Base-by-base conservation (phyloP, 2,888 invertebrate species). In the Lasioglossum leucozonium region DNA sequence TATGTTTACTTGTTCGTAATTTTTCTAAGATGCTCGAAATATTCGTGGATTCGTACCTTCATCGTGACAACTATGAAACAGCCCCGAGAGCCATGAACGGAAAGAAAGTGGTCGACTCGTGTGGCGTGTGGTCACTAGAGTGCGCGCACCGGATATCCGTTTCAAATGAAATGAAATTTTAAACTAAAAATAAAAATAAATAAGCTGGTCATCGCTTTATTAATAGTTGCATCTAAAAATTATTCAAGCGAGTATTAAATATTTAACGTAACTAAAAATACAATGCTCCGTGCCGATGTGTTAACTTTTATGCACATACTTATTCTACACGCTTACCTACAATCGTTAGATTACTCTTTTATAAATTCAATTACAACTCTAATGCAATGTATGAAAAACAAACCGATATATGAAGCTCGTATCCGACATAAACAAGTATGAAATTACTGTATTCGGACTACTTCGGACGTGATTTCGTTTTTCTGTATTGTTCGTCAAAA, bases 71-170 rank as follows among this genome's bases (percentile, higher is more conserved):
- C 82, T 88, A 79, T 81, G 78, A 85, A 82, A 88, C 88, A 73
- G 69, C 86, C 82, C 87, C 90, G 91, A 90, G 87, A 90, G 89
- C 89, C 91, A 90, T 90, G 88, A 91, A 91, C 91, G 82, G 89
- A 91, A 91, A 91, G 90, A 88, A 87, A 42, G 67, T 73, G 22
- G 34, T 72, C 65, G 47, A 40, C 16, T 22, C 8, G 6, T 34
- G 13, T 16, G 4, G 37, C 44, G 44, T 16, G 44, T 44, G 16
- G 44, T 22, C 89, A 44, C 71, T 71, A 84, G 79, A 47, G 85
- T 77, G 87, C 85, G 79, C 73, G 18, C 10, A 85, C 55, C 87
- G 89, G 88, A 88, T 79, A 83, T 88, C 88, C 87, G 76, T 51
- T 78, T 65, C 8, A 65, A 72, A 40, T 18, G 18, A 34, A 82